Conservation (phyloP, 1,140 invertebrate species). For the Pseudomyrmex flavicornis region DNA sequence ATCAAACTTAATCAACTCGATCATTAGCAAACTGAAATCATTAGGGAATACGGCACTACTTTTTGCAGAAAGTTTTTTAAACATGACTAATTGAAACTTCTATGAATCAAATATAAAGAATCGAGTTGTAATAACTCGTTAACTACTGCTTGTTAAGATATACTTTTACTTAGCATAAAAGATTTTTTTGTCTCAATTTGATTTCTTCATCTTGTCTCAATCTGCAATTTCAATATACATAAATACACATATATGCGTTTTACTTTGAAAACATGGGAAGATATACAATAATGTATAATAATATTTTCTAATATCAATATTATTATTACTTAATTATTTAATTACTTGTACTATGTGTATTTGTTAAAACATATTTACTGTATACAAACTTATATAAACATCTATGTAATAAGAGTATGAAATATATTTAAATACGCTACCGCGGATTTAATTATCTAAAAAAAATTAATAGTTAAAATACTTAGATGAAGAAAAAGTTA, state of each 20-base stretch:
- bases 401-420: constrained; percentile 32
- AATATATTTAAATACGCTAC: constrained; percentile 62
- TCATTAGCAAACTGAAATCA: too few species aligned
- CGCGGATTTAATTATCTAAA: constrained; percentile 72
- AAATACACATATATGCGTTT: background rate
- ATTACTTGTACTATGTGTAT: background rate
- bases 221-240: background rate
- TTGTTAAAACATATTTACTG: background rate
- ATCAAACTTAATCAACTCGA: too few species aligned
- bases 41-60: background rate
- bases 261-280: background rate
- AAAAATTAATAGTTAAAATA: constrained; percentile 22
- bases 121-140: too few species aligned
- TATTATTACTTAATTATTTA: constrained; percentile 27
- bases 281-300: background rate
- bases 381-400: constrained; percentile 2
- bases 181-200: too few species aligned
- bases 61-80: background rate
- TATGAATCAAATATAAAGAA: background rate
- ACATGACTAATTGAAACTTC: background rate
- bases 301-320: background rate
- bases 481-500: too few species aligned
- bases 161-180: too few species aligned
- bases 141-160: too few species aligned
- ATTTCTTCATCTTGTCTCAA: too few species aligned